Evolutionary conservation across 2,797 vertebrate genomes (phyloP).

Genomic region (Tarsius wallacei): DNA sequence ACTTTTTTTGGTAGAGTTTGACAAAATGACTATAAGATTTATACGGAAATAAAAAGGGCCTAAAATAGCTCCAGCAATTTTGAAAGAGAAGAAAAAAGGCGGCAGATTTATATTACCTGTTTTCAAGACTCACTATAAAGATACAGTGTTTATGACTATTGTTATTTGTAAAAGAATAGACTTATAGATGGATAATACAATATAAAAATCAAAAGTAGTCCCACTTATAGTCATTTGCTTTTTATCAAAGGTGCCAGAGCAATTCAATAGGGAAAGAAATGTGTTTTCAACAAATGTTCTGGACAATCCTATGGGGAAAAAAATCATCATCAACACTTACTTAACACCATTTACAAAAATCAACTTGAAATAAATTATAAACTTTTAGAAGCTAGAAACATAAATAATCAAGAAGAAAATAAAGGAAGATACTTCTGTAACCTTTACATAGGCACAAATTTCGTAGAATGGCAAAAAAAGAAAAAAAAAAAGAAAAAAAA

Average conservation of each 20-base stretch:
- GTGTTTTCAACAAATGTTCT: neutral
- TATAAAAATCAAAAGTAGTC: neutral
- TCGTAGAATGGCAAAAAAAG: neutral
- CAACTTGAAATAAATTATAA: neutral
- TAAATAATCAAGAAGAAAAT: neutral
- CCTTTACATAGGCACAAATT: neutral
- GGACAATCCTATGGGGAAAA: neutral
- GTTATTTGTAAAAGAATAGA: neutral
- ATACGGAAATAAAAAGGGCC: neutral
- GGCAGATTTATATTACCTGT: neutral
- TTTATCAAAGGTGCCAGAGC: neutral
- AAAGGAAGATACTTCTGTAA: neutral
- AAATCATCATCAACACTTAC: neutral
- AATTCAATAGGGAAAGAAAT: neutral
- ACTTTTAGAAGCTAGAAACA: neutral
- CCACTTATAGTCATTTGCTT: neutral
- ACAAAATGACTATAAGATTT: neutral
- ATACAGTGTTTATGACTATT: neutral
- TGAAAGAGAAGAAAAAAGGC: neutral
- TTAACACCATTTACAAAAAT: neutral
- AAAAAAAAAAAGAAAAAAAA: neutral
- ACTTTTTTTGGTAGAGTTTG: neutral
- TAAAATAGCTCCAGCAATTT: neutral
- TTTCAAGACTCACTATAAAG: neutral
- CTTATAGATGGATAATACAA: neutral